These are phyloP conservation scores for Dascyllus trimaculatus DNA, from an alignment of 2,113 vertebrate species.

Conservation along the genomic window DNA sequence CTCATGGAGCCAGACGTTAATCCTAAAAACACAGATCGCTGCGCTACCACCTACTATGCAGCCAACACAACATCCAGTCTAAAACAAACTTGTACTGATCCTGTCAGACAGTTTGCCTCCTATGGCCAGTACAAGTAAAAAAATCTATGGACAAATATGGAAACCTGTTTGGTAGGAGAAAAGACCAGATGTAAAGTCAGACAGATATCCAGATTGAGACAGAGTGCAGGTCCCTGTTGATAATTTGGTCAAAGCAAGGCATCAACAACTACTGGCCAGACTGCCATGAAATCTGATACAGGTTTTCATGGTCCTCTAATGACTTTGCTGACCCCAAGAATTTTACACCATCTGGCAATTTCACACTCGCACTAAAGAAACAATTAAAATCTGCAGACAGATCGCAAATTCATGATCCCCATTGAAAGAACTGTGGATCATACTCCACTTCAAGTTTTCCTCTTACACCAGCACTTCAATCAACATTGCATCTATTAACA, in stretches of 20 bases:
- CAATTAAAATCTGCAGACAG: no score
- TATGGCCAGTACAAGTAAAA: conserved; percentile 2
- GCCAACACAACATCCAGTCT: conserved; percentile 41
- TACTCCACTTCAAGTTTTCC: no score
- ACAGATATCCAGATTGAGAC: neutral
- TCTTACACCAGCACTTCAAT: no score
- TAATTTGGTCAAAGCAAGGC: neutral
- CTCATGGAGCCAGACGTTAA: conserved; percentile 75
- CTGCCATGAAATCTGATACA: conserved; percentile 2
- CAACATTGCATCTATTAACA: no score
- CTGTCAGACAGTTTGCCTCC: conserved; percentile 33
- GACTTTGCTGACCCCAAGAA: neutral
- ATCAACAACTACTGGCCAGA: neutral
- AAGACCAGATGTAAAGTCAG: neutral
- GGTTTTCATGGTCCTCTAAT: neutral
- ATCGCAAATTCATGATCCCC: no score
- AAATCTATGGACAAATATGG: neutral
- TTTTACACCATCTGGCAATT: conserved; percentile 14
- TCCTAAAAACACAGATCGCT: conserved; percentile 72
- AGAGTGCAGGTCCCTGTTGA: neutral
- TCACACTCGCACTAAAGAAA: neutral
- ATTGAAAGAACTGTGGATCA: no score
- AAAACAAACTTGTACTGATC: conserved; percentile 55
- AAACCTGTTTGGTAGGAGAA: neutral
- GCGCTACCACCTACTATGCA: conserved; percentile 34